phyloP scores from a whole-genome alignment of 2,888 invertebrate species.

The Eilema caniola region DNA sequence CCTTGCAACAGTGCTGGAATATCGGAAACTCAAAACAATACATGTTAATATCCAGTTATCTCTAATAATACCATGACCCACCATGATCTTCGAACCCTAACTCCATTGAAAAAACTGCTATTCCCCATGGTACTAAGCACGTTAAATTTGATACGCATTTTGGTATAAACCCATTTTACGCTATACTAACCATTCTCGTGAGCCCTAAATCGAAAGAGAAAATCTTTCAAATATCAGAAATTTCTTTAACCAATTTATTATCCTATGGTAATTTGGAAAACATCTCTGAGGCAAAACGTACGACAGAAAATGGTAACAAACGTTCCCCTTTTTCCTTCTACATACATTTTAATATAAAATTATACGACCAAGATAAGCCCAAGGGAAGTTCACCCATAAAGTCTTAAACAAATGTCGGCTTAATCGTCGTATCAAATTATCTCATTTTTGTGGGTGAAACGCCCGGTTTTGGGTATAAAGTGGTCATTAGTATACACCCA shows the following conservation, averaged over 20 bases:
- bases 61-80: too few species aligned
- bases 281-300: constrained; percentile 46
- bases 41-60: too few species aligned
- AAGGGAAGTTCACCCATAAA: constrained; percentile 68
- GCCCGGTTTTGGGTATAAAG: constrained; percentile 61
- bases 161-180: neutral
- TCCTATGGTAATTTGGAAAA: constrained; percentile 50
- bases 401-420: constrained; percentile 65
- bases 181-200: neutral
- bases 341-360: constrained; percentile 63
- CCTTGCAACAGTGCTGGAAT: too few species aligned
- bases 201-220: constrained; percentile 13
- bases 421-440: constrained; percentile 76
- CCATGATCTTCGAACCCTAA: too few species aligned
- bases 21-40: too few species aligned
- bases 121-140: too few species aligned
- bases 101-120: too few species aligned
- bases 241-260: constrained; percentile 51
- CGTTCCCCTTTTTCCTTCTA: constrained; percentile 46
- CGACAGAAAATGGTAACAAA: constrained; percentile 43
- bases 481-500: constrained; percentile 50
- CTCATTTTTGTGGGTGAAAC: constrained; percentile 63
- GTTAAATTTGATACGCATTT: neutral
- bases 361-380: constrained; percentile 62
- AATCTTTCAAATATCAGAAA: constrained; percentile 32